Percentiles rank a stretch among this genome's conserved stretches.
Conservation (phyloP, 2,113 vertebrate species). For the Neotoma lepida region DNA sequence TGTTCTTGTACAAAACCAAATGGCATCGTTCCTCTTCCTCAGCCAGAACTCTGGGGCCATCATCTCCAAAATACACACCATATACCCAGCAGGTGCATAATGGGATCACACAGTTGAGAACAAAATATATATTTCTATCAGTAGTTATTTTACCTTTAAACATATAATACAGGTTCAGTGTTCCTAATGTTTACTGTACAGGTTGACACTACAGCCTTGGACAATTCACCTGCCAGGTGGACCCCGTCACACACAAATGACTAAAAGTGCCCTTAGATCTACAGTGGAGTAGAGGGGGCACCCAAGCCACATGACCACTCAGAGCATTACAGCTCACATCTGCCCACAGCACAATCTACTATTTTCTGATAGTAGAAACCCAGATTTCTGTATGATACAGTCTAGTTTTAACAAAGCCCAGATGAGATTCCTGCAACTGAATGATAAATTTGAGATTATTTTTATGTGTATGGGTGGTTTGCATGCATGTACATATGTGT, state of each 20-base stretch:
- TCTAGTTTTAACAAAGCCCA: slow-evolving; percentile 23
- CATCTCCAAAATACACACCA: neutral
- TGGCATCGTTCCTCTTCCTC: neutral
- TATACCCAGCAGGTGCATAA: fast-evolving
- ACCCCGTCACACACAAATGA: neutral
- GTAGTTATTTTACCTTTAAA: slow-evolving; percentile 28
- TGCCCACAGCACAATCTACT: neutral
- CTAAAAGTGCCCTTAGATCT: neutral
- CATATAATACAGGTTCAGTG: neutral
- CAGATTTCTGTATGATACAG: neutral
- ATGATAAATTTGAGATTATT: neutral
- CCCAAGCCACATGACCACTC: neutral
- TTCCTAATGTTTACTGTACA: neutral
- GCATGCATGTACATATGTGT: neutral
- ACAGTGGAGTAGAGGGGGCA: neutral
- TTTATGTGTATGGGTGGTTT: neutral
- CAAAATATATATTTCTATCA: neutral
- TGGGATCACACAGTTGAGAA: neutral
- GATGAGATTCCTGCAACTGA: neutral
- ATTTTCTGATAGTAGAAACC: neutral
- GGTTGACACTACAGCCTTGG: neutral
- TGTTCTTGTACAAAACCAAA: neutral
- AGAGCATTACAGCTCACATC: neutral
- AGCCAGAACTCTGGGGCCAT: neutral
- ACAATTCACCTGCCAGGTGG: neutral